These are phyloP conservation scores for Heterotilapia buettikoferi DNA, from an alignment of 2,113 vertebrate species.

Conservation along the genomic window DNA sequence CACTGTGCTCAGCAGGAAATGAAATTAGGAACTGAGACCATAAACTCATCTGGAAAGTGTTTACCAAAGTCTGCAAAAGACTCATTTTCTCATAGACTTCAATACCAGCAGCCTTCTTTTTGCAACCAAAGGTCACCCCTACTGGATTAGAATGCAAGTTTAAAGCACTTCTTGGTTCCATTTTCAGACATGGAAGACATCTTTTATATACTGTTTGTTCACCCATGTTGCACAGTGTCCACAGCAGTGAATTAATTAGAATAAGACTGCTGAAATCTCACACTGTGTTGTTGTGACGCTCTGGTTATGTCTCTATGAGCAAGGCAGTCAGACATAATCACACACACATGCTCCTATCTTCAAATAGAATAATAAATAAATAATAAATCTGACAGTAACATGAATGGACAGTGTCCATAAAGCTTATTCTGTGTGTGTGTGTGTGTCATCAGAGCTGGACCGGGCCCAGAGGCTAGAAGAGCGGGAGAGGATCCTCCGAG, in stretches of 20 bases:
- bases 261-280: neutral
- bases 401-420: neutral
- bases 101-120: neutral
- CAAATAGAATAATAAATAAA: neutral
- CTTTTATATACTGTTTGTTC: neutral
- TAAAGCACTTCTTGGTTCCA: neutral
- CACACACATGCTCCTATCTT: neutral
- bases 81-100: neutral
- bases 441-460: constrained; percentile 74
- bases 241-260: neutral
- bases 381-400: neutral
- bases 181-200: neutral
- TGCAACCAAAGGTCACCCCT: neutral
- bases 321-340: neutral
- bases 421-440: neutral
- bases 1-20: neutral
- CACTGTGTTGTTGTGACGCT: neutral
- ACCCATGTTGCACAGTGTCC: neutral
- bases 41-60: neutral
- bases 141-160: neutral
- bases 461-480: constrained; percentile 82
- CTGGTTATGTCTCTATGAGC: neutral
- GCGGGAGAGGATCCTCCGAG: constrained; percentile 83
- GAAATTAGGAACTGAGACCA: no score
- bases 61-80: neutral